Conservation (phyloP, 2,888 invertebrate genomes). For the Parnassius mnemosyne region DNA sequence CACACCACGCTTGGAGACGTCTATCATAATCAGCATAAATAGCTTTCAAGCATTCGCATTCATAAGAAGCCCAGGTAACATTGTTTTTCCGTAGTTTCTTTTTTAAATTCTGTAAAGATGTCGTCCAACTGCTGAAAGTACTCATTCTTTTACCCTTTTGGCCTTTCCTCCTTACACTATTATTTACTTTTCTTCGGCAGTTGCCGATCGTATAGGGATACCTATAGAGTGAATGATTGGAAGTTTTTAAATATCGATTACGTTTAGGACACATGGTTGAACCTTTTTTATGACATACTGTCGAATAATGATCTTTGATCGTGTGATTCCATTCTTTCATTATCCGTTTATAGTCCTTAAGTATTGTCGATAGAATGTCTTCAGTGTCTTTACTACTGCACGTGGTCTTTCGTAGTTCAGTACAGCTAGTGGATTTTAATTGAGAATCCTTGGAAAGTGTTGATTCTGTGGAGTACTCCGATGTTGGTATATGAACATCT, state of each 20-base stretch:
- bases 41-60: constrained; percentile 67
- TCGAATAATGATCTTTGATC: constrained; percentile 62
- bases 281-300: constrained; percentile 51
- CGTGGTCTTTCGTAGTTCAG: constrained; percentile 66
- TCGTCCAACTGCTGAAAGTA: constrained; percentile 54
- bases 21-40: constrained; percentile 72
- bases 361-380: constrained; percentile 55
- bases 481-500: constrained; percentile 51
- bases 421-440: constrained; percentile 65
- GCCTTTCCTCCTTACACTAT: constrained; percentile 47
- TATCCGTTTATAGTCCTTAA: constrained; percentile 71
- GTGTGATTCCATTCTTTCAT: constrained; percentile 77
- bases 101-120: constrained; percentile 58
- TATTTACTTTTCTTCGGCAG: constrained; percentile 40
- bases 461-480: constrained; percentile 55
- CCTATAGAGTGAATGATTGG: constrained; percentile 45
- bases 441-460: constrained; percentile 63
- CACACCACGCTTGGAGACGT: constrained; percentile 73
- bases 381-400: constrained; percentile 47
- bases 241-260: constrained; percentile 49
- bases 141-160: constrained; percentile 54
- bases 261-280: constrained; percentile 53
- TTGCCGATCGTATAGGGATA: constrained; percentile 50
- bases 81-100: constrained; percentile 61
- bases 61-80: constrained; percentile 49